Conservation (phyloP, 2,113 vertebrate genomes). For the Amphiprion percula region DNA sequence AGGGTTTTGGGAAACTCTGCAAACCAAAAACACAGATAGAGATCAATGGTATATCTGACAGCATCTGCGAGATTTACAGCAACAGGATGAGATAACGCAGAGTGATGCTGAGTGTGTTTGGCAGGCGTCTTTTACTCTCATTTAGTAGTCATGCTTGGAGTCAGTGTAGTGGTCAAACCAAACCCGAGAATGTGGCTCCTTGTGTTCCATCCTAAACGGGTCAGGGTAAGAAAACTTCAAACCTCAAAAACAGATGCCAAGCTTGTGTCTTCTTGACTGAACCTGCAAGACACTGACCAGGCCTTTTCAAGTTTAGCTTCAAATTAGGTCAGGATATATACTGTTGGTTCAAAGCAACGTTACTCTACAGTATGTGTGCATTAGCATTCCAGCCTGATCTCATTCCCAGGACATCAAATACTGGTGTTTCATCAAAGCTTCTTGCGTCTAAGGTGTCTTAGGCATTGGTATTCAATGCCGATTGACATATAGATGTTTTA, state of each 20-base stretch:
- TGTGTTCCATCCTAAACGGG: neutral
- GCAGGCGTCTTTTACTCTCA: neutral
- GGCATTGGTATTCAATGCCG: too few species aligned
- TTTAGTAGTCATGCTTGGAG: neutral
- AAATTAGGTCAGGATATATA: neutral
- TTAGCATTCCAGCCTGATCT: too few species aligned
- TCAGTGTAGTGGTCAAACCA: neutral
- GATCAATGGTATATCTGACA: slow-evolving; percentile 27
- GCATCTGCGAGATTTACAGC: slow-evolving; percentile 18
- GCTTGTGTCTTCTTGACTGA: neutral
- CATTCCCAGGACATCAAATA: too few species aligned
- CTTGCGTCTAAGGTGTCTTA: too few species aligned
- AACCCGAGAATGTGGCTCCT: neutral
- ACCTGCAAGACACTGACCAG: neutral
- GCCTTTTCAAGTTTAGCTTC: neutral
- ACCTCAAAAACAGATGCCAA: too few species aligned
- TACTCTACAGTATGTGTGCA: neutral
- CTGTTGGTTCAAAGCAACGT: neutral
- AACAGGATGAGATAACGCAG: neutral
- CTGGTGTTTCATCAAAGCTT: too few species aligned
- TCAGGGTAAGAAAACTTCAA: neutral
- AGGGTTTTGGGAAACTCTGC: slow-evolving; percentile 26
- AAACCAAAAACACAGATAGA: slow-evolving; percentile 20
- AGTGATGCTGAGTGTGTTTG: slow-evolving; percentile 17
- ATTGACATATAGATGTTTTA: too few species aligned